Evolutionary conservation across 2,113 vertebrate species (phyloP).

Genomic region (Puffinus mauretanicus): DNA sequence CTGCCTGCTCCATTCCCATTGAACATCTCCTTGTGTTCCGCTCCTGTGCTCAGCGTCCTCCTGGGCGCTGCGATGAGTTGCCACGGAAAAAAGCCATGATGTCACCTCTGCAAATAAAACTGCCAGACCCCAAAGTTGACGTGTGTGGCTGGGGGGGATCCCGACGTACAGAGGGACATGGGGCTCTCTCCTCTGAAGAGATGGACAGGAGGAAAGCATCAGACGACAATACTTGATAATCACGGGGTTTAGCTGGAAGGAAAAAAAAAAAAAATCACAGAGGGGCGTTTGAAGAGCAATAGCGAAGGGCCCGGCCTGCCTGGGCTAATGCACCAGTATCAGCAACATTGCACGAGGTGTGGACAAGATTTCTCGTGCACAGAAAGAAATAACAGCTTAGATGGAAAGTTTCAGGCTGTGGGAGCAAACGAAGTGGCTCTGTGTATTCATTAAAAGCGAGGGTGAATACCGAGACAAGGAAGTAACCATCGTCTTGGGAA

Average conservation of each 20-base stretch:
- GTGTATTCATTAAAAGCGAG: background rate
- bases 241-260: fast-evolving
- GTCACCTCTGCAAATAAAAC: conserved; percentile 52
- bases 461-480: background rate
- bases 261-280: background rate
- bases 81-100: conserved; percentile 55
- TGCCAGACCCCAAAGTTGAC: background rate
- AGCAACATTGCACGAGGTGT: background rate
- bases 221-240: background rate
- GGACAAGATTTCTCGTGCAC: background rate
- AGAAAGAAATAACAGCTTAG: background rate
- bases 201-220: background rate
- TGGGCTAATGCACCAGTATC: no score
- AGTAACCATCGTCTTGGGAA: background rate
- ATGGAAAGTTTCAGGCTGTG: background rate
- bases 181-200: background rate
- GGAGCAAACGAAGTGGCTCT: background rate
- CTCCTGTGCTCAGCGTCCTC: background rate
- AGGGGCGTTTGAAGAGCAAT: background rate
- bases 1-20: background rate
- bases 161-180: fast-evolving
- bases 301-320: background rate
- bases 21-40: background rate
- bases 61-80: conserved; percentile 12
- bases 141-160: background rate